Evolutionary conservation across 2,113 vertebrate genomes (phyloP).

Genomic region (Oncorhynchus gorbuscha): DNA sequence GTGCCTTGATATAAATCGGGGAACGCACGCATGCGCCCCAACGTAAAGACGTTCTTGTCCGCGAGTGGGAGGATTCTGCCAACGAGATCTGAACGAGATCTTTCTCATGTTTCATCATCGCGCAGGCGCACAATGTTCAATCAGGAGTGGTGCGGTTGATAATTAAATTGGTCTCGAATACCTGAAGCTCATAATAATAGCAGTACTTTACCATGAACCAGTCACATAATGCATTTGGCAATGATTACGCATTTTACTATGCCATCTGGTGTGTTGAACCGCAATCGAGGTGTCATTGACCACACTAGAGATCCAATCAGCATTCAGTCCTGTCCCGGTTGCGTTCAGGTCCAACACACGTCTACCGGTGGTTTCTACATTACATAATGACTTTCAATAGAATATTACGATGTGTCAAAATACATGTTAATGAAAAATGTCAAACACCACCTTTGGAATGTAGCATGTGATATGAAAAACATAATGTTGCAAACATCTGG

Average conservation of each 20-base stretch:
- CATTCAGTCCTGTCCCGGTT: slow-evolving; percentile 36
- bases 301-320: slow-evolving; percentile 57
- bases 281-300: slow-evolving; percentile 19
- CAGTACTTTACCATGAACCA: background rate
- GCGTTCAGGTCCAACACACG: slow-evolving; percentile 4
- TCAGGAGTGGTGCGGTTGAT: slow-evolving; percentile 49
- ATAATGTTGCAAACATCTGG: background rate
- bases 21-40: slow-evolving; percentile 71
- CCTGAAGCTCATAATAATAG: background rate
- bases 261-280: background rate
- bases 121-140: slow-evolving; percentile 65
- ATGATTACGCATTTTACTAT: background rate
- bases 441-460: too few species aligned
- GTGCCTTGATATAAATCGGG: slow-evolving; percentile 79
- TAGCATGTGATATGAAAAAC: too few species aligned
- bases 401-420: background rate
- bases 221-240: background rate
- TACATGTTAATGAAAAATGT: too few species aligned
- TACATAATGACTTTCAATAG: background rate
- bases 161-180: slow-evolving; percentile 56
- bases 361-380: background rate
- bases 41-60: slow-evolving; percentile 48
- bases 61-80: slow-evolving; percentile 62
- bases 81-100: slow-evolving; percentile 42
- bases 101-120: slow-evolving; percentile 47